These are phyloP conservation scores for Idaea aversata DNA, from an alignment of 2,888 invertebrate species.

Conservation along the genomic window DNA sequence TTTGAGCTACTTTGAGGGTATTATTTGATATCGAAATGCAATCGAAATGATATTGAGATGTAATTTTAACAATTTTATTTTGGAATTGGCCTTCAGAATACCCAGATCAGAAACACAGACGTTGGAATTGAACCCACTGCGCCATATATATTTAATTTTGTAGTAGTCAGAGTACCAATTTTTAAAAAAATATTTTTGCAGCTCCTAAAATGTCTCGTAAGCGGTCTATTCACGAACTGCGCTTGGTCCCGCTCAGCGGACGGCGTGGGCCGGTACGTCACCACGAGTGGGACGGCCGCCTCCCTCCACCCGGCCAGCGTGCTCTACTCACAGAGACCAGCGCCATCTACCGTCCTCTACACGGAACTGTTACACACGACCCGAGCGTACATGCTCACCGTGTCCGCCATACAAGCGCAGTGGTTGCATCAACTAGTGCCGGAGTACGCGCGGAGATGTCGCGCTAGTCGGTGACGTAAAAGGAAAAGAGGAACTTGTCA, in stretches of 20 bases:
- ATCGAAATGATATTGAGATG: no score
- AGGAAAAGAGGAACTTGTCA: neutral
- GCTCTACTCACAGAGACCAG: constrained; percentile 80
- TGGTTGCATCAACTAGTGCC: constrained; percentile 83
- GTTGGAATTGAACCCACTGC: neutral
- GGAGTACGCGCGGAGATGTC: constrained; percentile 60
- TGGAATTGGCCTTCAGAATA: no score
- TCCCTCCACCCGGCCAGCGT: constrained; percentile 92
- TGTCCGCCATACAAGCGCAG: constrained; percentile 88
- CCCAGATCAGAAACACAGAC: neutral
- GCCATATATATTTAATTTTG: no score
- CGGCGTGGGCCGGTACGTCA: constrained; percentile 72
- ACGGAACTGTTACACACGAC: constrained; percentile 93
- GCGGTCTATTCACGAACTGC: constrained; percentile 92
- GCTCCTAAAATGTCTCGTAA: constrained; percentile 87
- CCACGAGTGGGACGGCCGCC: constrained; percentile 73
- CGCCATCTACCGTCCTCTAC: constrained; percentile 88
- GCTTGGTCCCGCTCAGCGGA: constrained; percentile 88
- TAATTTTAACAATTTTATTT: no score
- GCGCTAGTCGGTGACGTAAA: constrained; percentile 54
- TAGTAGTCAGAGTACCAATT: no score
- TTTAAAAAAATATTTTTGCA: constrained; percentile 33
- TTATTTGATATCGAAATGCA: no score
- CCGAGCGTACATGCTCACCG: constrained; percentile 88
- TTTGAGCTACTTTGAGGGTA: no score